A percentile compares a stretch with the other conserved stretches of the same genome.
Evolutionary conservation across 2,113 vertebrate genomes (phyloP).

Genomic region (Pluvianellus socialis): DNA sequence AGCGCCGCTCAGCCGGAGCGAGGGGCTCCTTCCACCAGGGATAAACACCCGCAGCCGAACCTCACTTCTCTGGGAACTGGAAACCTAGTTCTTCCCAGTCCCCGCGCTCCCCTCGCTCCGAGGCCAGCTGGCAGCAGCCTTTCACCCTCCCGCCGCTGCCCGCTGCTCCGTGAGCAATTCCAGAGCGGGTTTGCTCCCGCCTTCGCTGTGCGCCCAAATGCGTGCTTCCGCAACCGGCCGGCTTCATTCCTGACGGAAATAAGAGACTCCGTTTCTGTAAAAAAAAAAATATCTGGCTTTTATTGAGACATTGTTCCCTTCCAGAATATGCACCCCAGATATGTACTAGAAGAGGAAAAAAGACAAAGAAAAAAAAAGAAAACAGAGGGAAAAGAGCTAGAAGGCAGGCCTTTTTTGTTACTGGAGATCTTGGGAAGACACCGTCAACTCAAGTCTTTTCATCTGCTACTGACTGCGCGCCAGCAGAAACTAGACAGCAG

Average conservation of each 20-base stretch:
- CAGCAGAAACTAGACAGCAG: neutral
- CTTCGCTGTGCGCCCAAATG: rapidly evolving
- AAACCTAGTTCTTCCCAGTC: rapidly evolving
- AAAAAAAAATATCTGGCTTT: constrained; percentile 12
- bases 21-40: neutral
- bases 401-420: neutral
- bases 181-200: neutral
- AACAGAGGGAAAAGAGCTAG: neutral
- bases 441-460: neutral
- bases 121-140: neutral
- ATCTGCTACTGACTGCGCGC: neutral
- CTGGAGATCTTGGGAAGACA: neutral
- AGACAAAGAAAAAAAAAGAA: neutral
- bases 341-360: neutral
- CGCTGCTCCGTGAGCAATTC: neutral
- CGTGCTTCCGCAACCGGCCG: neutral
- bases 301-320: constrained; percentile 22
- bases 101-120: rapidly evolving
- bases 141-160: neutral
- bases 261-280: neutral
- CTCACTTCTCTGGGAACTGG: rapidly evolving
- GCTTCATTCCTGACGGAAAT: neutral
- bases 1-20: rapidly evolving
- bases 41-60: neutral
- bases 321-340: neutral